Percentiles rank a stretch among this genome's conserved stretches.
Evolutionary conservation across 2,888 invertebrate species (phyloP).

Genomic region (Blera fallax): DNA sequence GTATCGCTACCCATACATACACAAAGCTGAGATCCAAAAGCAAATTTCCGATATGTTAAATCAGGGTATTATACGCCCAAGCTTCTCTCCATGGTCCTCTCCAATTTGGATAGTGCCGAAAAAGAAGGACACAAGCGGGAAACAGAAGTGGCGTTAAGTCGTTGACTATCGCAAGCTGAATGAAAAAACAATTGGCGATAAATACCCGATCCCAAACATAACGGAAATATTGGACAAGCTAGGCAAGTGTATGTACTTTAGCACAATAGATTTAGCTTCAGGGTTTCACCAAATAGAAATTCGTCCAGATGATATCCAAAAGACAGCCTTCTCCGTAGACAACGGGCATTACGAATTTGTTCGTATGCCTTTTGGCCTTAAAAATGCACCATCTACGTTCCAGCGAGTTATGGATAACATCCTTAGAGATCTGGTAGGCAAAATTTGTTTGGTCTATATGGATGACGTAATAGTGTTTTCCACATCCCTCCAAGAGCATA

Average conservation of each 20-base stretch:
- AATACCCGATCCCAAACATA: constrained; percentile 65
- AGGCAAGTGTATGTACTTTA: constrained; percentile 48
- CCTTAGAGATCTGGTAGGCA: constrained; percentile 8
- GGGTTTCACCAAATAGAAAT: constrained; percentile 46
- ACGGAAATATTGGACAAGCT: constrained; percentile 68
- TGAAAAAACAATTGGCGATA: constrained; percentile 52
- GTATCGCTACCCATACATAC: background rate
- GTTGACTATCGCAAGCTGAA: constrained; percentile 59
- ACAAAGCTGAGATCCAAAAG: background rate
- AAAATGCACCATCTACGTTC: constrained; percentile 32
- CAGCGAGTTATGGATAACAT: constrained; percentile 28
- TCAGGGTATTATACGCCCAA: constrained; percentile 58
- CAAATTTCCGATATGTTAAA: background rate
- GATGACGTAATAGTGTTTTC: constrained; percentile 28
- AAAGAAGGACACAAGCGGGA: constrained; percentile 36
- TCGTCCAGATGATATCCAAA: background rate
- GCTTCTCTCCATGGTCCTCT: constrained; percentile 30
- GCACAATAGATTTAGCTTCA: background rate
- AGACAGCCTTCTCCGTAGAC: constrained; percentile 12
- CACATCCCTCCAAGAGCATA: constrained; percentile 10
- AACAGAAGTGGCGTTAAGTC: constrained; percentile 58
- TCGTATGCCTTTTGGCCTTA: too few relatives aligned
- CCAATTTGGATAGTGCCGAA: constrained; percentile 55
- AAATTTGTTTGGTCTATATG: constrained; percentile 21
- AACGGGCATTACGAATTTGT: background rate